phyloP scores from a whole-genome alignment of 2,797 vertebrate species.

The Galagoides demidoff region DNA sequence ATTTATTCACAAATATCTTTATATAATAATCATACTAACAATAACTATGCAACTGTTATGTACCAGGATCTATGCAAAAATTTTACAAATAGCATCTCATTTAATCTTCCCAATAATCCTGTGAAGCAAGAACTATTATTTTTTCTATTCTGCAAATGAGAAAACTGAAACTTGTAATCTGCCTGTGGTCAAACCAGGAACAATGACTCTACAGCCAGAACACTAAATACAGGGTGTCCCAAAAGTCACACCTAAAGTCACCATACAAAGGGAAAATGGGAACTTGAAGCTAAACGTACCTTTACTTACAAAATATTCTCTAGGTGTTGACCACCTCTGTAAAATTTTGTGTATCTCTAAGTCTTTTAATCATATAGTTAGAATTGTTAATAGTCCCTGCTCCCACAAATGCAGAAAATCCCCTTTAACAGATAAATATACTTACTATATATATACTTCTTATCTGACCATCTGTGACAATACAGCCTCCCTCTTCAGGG shows the following conservation, averaged over 20 bases:
- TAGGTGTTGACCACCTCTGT: too few species aligned
- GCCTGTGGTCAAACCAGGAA: neutral
- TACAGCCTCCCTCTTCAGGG: neutral
- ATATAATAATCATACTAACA: neutral
- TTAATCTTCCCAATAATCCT: neutral
- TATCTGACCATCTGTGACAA: neutral
- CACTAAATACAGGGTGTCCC: too few species aligned
- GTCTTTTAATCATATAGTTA: neutral
- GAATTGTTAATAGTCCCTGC: neutral
- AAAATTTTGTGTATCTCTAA: neutral
- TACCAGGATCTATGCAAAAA: neutral
- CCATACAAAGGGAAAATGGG: too few species aligned
- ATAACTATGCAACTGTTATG: neutral
- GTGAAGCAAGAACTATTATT: neutral
- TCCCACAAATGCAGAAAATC: neutral
- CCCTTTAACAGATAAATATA: neutral
- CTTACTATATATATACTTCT: neutral
- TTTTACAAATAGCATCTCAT: neutral
- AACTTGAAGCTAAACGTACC: too few species aligned
- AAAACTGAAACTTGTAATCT: neutral
- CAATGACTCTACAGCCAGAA: neutral
- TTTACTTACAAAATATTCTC: too few species aligned
- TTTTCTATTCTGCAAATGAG: neutral
- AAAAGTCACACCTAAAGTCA: too few species aligned
- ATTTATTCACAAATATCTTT: neutral